These are phyloP conservation scores for Ara ararauna DNA, from an alignment of 2,797 vertebrate genomes.

Conservation along the genomic window DNA sequence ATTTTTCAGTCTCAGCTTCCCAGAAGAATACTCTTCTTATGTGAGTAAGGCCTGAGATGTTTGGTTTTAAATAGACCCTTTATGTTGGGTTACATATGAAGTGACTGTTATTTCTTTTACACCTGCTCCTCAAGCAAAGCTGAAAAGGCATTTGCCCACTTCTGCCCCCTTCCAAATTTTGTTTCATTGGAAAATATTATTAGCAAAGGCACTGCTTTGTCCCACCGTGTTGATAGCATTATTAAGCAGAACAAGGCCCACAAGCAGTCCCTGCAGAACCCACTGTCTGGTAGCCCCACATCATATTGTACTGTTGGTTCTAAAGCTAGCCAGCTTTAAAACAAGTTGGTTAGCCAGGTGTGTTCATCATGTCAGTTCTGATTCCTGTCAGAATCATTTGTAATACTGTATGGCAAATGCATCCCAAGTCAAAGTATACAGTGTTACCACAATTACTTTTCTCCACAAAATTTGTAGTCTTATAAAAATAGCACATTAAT, in stretches of 20 bases:
- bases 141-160: neutral
- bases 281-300: neutral
- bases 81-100: neutral
- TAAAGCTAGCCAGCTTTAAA: neutral
- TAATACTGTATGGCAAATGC: neutral
- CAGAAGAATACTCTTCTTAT: neutral
- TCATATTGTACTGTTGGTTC: neutral
- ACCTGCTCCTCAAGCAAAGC: neutral
- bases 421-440: neutral
- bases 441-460: constrained; percentile 28
- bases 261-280: neutral
- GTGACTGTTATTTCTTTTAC: neutral
- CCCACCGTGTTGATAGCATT: neutral
- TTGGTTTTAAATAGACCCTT: neutral
- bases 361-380: neutral
- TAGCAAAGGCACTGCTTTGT: neutral
- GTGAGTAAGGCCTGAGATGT: neutral
- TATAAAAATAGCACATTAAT: constrained; percentile 58
- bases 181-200: neutral
- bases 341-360: neutral
- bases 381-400: neutral
- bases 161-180: neutral
- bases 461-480: constrained; percentile 36
- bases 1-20: neutral
- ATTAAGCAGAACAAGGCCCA: neutral